These are phyloP conservation scores for Chrysolina oricalcia DNA, from an alignment of 2,888 invertebrate genomes.

Conservation along the genomic window DNA sequence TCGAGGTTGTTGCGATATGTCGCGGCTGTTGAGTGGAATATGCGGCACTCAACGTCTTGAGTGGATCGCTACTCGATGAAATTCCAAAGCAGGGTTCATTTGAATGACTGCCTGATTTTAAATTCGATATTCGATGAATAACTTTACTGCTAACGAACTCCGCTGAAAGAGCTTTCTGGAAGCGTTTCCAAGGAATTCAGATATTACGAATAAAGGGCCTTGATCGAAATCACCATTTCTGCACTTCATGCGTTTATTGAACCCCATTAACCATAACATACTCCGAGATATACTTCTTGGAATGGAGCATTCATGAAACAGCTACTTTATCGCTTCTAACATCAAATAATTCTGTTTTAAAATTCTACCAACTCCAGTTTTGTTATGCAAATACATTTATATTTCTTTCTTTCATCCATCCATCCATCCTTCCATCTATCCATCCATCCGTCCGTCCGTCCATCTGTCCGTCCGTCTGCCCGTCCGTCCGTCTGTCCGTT, in stretches of 20 bases:
- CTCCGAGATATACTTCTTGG: too few species aligned
- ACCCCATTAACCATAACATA: background rate
- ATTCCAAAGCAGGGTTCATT: background rate
- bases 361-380: background rate
- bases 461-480: too few species aligned
- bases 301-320: too few species aligned
- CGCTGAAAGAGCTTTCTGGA: background rate
- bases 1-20: background rate
- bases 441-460: too few species aligned
- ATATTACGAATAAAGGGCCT: background rate
- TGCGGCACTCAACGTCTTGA: background rate
- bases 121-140: slow-evolving; percentile 14
- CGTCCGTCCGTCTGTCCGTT: too few species aligned
- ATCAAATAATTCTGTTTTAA: too few species aligned
- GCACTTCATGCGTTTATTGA: background rate
- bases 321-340: too few species aligned
- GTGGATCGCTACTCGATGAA: background rate
- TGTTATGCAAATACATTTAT: too few species aligned
- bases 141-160: slow-evolving; percentile 4
- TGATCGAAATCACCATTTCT: background rate
- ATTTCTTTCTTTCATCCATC: too few species aligned
- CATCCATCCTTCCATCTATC: too few species aligned
- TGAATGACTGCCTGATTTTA: background rate
- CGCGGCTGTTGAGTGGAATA: background rate
- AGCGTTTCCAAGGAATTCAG: background rate